These are phyloP conservation scores for Grantiella picta DNA, from an alignment of 2,113 vertebrate species.

Conservation along the genomic window DNA sequence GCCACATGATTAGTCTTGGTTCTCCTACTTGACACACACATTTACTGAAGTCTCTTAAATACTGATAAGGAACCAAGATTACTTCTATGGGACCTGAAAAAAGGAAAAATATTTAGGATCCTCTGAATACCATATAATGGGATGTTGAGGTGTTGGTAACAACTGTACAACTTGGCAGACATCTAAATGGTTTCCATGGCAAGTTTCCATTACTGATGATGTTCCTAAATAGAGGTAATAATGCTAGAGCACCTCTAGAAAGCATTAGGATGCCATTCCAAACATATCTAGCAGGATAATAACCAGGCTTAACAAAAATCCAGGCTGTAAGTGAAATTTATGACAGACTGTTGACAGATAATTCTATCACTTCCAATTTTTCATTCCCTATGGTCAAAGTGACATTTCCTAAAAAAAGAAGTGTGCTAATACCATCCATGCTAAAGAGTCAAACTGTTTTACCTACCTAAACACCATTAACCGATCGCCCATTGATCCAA, in stretches of 20 bases:
- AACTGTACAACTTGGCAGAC: background rate
- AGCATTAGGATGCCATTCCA: background rate
- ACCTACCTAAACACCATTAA: background rate
- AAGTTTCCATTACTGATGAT: background rate
- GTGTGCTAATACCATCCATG: background rate
- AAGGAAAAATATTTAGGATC: background rate
- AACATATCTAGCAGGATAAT: background rate
- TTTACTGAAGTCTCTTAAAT: background rate
- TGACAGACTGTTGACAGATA: background rate
- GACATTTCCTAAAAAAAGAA: background rate
- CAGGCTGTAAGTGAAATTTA: background rate
- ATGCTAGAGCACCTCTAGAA: background rate
- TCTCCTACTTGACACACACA: rapidly evolving
- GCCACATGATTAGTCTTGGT: background rate
- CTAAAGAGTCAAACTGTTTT: background rate
- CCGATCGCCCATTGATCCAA: background rate
- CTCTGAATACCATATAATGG: background rate
- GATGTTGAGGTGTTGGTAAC: background rate
- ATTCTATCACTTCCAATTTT: background rate
- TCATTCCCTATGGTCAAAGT: background rate
- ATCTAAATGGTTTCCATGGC: background rate
- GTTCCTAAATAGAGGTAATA: background rate
- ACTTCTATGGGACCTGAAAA: background rate
- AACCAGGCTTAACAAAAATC: background rate
- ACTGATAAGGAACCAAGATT: background rate